These are phyloP conservation scores for Trichacis sp. DNA, from an alignment of 2,888 invertebrate genomes.

Conservation along the genomic window DNA sequence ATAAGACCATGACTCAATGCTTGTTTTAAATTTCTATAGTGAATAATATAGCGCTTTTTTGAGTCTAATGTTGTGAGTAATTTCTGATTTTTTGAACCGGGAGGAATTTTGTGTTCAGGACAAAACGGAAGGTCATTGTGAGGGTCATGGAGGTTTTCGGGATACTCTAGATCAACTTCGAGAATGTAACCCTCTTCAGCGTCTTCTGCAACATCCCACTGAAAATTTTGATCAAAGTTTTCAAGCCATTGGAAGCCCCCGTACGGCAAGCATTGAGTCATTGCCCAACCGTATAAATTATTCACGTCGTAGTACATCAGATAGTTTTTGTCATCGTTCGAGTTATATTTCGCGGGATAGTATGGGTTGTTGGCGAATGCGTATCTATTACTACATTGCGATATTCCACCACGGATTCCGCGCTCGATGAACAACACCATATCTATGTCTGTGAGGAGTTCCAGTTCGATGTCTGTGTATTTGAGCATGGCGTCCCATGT, in stretches of 20 bases:
- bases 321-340: not conserved
- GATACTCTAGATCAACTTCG: slow-evolving; percentile 13
- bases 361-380: slow-evolving; percentile 13
- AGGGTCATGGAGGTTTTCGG: slow-evolving; percentile 8
- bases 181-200: slow-evolving; percentile 6
- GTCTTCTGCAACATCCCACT: slow-evolving; percentile 10
- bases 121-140: slow-evolving; percentile 27
- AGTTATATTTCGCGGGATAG: not conserved
- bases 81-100: slow-evolving; percentile 38
- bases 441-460: not conserved
- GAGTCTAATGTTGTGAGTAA: slow-evolving; percentile 40
- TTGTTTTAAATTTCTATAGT: too few species aligned
- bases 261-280: too few species aligned
- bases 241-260: slow-evolving; percentile 11
- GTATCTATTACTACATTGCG: too few species aligned
- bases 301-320: slow-evolving; percentile 7
- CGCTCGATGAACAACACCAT: too few species aligned
- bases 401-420: too few species aligned
- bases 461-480: not conserved
- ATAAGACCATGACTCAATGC: slow-evolving; percentile 49
- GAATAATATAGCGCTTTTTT: slow-evolving; percentile 53
- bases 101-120: slow-evolving; percentile 36
- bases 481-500: slow-evolving; percentile 1
- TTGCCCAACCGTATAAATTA: slow-evolving; percentile 15
- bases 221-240: slow-evolving; percentile 9